Conservation (phyloP, 2,888 invertebrate genomes). For the Meandrusa payeni region DNA sequence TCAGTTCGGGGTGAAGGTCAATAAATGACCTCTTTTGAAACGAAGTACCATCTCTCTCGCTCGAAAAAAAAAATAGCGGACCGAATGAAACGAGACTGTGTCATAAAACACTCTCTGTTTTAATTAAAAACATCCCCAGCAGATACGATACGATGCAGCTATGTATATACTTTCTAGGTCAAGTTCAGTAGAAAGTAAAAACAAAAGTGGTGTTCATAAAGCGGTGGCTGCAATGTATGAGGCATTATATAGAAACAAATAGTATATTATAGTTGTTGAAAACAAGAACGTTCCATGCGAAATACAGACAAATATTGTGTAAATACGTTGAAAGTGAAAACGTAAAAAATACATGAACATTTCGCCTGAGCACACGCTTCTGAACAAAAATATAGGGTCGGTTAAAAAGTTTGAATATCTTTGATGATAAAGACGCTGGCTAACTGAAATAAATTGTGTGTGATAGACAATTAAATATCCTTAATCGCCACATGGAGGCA, state of each 20-base stretch:
- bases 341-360: too few relatives aligned
- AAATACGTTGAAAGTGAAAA: too few relatives aligned
- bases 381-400: too few relatives aligned
- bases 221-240: slow-evolving; percentile 3
- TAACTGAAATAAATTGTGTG: too few relatives aligned
- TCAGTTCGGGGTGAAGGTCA: slow-evolving; percentile 10
- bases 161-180: slow-evolving; percentile 21
- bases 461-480: too few relatives aligned
- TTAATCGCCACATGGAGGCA: too few relatives aligned
- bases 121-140: slow-evolving; percentile 22
- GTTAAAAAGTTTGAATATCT: too few relatives aligned
- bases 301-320: neutral
- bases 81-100: slow-evolving; percentile 22
- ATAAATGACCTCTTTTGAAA: neutral
- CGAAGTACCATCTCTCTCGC: slow-evolving; percentile 4
- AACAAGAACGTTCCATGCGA: neutral
- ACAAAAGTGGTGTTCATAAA: slow-evolving; percentile 17
- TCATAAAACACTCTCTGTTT: slow-evolving; percentile 21
- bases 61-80: slow-evolving; percentile 5
- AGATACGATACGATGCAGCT: slow-evolving; percentile 3
- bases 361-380: too few relatives aligned
- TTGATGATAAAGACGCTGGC: too few relatives aligned
- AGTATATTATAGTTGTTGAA: neutral
- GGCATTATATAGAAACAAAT: slow-evolving; percentile 6
- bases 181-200: slow-evolving; percentile 24